A percentile compares a stretch with the other conserved stretches of the same genome.
These are phyloP conservation scores for Murina feae DNA, from an alignment of 2,113 vertebrate species.

Conservation along the genomic window DNA sequence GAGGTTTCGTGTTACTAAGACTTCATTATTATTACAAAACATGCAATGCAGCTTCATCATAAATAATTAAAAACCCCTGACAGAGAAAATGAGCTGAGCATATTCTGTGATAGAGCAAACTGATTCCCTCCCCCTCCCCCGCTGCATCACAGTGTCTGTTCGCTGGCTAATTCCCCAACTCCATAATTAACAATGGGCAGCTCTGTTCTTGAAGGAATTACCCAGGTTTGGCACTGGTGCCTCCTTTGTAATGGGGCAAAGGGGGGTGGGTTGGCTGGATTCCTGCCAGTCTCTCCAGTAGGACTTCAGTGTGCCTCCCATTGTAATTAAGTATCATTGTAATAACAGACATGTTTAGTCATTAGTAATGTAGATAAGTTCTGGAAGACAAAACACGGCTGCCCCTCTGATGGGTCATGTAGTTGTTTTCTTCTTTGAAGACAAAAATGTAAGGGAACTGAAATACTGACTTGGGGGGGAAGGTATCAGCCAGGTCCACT, in stretches of 20 bases:
- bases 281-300: conserved; percentile 57
- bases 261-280: background rate
- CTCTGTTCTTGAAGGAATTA: conserved; percentile 61
- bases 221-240: conserved; percentile 9
- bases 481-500: background rate
- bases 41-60: conserved; percentile 40
- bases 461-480: background rate
- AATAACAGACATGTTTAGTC: conserved; percentile 51
- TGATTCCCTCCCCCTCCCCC: background rate
- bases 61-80: conserved; percentile 61
- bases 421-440: conserved; percentile 34
- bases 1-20: conserved; percentile 49
- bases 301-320: conserved; percentile 36
- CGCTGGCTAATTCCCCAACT: conserved; percentile 12
- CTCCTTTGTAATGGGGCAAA: conserved; percentile 22
- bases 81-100: conserved; percentile 47
- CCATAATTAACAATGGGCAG: conserved; percentile 38
- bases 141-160: conserved; percentile 8
- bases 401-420: background rate
- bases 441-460: background rate
- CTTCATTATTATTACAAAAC: conserved; percentile 60
- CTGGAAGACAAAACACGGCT: conserved; percentile 54
- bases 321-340: conserved; percentile 62
- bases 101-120: conserved; percentile 49
- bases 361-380: conserved; percentile 50